phyloP scores from a whole-genome alignment of 2,113 vertebrate species.

The Chlorodrepanis virens region DNA sequence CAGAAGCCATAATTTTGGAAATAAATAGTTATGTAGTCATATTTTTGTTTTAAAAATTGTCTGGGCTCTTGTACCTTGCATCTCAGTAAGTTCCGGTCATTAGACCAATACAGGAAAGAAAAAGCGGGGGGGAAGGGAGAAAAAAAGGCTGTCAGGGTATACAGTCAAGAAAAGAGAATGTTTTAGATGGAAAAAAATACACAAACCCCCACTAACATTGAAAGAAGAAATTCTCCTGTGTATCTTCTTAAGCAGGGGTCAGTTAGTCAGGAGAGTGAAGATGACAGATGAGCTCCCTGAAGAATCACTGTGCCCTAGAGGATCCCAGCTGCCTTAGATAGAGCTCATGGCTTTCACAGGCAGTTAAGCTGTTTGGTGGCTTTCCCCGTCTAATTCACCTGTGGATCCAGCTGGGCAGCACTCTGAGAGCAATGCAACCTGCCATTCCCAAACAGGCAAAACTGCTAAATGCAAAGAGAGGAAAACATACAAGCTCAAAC shows the following conservation, averaged over 20 bases:
- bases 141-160: background rate
- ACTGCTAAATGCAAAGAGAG: background rate
- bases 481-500: background rate
- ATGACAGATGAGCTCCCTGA: background rate
- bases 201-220: accelerated
- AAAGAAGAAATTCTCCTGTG: background rate
- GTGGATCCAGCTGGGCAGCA: background rate
- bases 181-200: background rate
- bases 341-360: background rate
- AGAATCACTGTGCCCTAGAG: background rate
- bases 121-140: accelerated
- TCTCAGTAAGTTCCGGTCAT: background rate
- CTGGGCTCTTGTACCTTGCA: background rate
- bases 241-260: background rate
- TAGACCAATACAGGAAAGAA: background rate
- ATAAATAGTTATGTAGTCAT: background rate
- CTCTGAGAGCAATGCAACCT: background rate
- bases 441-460: background rate
- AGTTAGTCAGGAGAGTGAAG: background rate
- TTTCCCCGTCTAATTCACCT: background rate
- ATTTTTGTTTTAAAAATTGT: background rate
- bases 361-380: background rate
- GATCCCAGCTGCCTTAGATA: background rate
- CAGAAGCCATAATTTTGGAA: background rate
- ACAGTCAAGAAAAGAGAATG: background rate